Evolutionary conservation across 2,888 invertebrate genomes (phyloP), one percentile per base, ranked within the genome.

Genomic region (Maniola hyperantus): DNA sequence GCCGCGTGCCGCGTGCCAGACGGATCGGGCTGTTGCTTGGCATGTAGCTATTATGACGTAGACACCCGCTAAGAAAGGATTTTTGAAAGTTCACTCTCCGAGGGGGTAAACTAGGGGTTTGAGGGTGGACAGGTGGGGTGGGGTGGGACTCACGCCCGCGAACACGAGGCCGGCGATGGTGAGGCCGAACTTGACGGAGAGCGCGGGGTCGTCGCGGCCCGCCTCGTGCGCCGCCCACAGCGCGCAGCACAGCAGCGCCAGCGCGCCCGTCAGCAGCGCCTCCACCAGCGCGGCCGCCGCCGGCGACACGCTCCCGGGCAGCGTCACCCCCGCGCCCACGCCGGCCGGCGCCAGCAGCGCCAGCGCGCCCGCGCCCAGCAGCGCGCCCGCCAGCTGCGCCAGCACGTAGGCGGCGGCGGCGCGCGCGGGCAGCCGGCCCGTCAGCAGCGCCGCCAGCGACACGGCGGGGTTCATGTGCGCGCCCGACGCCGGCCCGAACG

Each of bases 391-490:
- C 69, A 77, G 11, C 81, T 91, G 89, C 74, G 86, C 87, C 66
- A 79, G 42, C 67, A 55, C 76, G 79, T 88, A 88, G 4, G 71
- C 84, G 18, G 73, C 70, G 10, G 84, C 88, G 2, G 79, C 74
- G 46, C 57, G 65, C 46, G 92, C 79, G 18, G 87, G 83, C 50
- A 94, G 83, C 46, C 89, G 78, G 7, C 94, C 94, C 69, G 92
- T 78, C 66, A 95, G 79, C 61, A 95, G 78, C 44, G 94, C 93
- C 5, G 96, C 95, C 34, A 96, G 87, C 13, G 96, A 95, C 15
- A 97, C 95, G 4, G 95, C 94, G 0, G 97, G 97, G 90, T 97
- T 97, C 77, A 97, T 85, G 86, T 97, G 96, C 20, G 96, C 95
- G 60, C 96, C 96, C 13, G 96, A 96, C 51, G 95, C 91, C 74